Conservation (phyloP, 2,888 invertebrate species). For the Galeruca laticollis region DNA sequence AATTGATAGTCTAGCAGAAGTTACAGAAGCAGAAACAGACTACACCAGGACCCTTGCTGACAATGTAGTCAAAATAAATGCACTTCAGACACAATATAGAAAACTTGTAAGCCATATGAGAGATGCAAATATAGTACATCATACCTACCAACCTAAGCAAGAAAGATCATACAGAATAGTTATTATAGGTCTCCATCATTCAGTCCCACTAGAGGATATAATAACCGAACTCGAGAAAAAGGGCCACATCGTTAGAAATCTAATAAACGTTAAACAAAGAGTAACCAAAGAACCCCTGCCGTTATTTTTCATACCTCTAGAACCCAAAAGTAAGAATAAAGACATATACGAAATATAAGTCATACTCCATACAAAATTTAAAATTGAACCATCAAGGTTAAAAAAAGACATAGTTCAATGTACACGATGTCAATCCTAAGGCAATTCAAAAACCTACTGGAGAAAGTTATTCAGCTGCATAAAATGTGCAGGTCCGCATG, state of each 20-base stretch:
- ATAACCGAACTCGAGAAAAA: too few species aligned
- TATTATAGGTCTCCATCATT: not conserved
- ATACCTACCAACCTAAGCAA: not conserved
- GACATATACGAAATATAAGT: constrained; percentile 12
- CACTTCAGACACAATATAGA: not conserved
- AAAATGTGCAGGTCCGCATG: constrained; percentile 18
- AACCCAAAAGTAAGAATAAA: constrained; percentile 8
- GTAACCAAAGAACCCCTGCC: constrained; percentile 10
- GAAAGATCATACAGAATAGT: too few species aligned
- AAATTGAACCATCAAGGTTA: not conserved
- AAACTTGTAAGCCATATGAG: not conserved
- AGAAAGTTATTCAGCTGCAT: constrained; percentile 35
- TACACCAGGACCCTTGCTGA: too few species aligned
- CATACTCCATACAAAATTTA: constrained; percentile 2
- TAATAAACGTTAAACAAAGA: constrained; percentile 7
- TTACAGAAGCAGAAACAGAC: too few species aligned
- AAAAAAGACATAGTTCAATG: constrained; percentile 18
- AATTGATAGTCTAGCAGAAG: too few species aligned
- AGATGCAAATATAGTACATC: not conserved
- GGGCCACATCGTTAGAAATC: constrained; percentile 6
- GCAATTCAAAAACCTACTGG: constrained; percentile 34
- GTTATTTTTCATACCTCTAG: constrained; percentile 3
- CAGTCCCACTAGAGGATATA: constrained; percentile 4
- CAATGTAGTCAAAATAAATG: too few species aligned
- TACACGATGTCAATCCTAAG: constrained; percentile 33